Conservation (phyloP, 2,113 vertebrate species). For the Phalacrocorax aristotelis region DNA sequence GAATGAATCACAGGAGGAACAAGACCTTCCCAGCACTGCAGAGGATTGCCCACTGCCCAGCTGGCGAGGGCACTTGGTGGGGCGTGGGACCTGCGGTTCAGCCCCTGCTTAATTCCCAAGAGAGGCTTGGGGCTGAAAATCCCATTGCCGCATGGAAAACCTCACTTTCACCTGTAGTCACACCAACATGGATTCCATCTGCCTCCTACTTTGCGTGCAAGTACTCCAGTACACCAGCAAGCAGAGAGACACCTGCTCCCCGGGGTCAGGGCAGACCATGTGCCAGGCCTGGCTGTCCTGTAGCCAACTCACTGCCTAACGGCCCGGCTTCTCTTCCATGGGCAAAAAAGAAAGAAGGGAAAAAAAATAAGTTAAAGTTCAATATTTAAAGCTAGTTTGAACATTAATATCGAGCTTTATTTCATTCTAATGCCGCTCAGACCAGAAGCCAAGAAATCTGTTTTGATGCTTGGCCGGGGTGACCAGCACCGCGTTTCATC, state of each 20-base stretch:
- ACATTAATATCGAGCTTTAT: not conserved
- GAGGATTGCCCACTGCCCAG: not conserved
- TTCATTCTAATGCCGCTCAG: not conserved
- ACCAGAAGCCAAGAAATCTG: not conserved
- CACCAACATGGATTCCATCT: not conserved
- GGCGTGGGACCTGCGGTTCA: not conserved
- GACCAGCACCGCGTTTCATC: rapidly evolving
- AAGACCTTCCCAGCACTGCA: too few species aligned
- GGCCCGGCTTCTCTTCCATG: too few species aligned
- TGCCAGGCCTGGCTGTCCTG: not conserved
- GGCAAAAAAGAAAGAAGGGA: not conserved
- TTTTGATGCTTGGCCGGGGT: not conserved
- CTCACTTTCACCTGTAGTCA: too few species aligned
- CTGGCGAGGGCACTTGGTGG: not conserved
- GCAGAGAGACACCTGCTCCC: too few species aligned
- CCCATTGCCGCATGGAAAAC: not conserved
- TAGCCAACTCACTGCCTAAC: too few species aligned
- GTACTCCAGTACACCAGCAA: too few species aligned
- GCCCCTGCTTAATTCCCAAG: not conserved
- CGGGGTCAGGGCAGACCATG: too few species aligned
- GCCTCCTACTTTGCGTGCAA: rapidly evolving
- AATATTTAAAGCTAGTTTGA: not conserved
- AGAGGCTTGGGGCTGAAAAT: not conserved
- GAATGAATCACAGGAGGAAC: not conserved
- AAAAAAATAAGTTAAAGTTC: not conserved